phyloP scores from a whole-genome alignment of 2,113 vertebrate species.

The Sander lucioperca region DNA sequence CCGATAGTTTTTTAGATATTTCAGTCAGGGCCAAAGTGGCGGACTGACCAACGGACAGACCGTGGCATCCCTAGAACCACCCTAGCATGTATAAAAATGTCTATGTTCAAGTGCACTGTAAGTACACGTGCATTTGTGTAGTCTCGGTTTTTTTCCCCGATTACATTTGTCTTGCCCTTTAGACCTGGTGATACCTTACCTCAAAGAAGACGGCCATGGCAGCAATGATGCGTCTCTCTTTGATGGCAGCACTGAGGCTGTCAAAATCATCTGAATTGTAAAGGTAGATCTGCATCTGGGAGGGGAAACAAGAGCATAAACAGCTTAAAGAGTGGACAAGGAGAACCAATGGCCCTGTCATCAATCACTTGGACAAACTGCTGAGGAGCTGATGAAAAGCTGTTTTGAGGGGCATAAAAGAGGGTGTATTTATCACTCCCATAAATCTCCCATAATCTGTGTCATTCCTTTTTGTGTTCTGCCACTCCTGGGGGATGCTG shows the following conservation, averaged over 20 bases:
- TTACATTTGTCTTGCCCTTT: slow-evolving; percentile 27
- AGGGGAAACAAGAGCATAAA: slow-evolving; percentile 72
- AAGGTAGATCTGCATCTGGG: slow-evolving; percentile 99
- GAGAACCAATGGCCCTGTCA: slow-evolving; percentile 57
- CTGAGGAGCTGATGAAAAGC: slow-evolving; percentile 79
- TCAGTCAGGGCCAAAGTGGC: not conserved
- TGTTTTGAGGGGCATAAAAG: slow-evolving; percentile 78
- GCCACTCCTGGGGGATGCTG: slow-evolving; percentile 69
- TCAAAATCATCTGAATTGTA: slow-evolving; percentile 99
- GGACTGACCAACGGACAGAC: too few relatives aligned
- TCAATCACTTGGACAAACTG: slow-evolving; percentile 74
- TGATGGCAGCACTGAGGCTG: slow-evolving; percentile 93
- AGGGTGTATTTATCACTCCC: slow-evolving; percentile 78
- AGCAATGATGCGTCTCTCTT: slow-evolving; percentile 93
- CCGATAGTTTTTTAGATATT: too few relatives aligned
- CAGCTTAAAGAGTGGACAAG: slow-evolving; percentile 76
- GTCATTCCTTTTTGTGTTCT: slow-evolving; percentile 79
- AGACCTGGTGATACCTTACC: slow-evolving; percentile 84
- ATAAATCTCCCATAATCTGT: slow-evolving; percentile 82
- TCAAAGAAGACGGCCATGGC: slow-evolving; percentile 98
- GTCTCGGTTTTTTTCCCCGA: not conserved
- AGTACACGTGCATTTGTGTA: not conserved
- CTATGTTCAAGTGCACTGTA: not conserved
- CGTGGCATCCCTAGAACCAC: not conserved
- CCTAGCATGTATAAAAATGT: not conserved